phyloP scores from a whole-genome alignment of 2,113 vertebrate genomes.

The Arenaria interpres region DNA sequence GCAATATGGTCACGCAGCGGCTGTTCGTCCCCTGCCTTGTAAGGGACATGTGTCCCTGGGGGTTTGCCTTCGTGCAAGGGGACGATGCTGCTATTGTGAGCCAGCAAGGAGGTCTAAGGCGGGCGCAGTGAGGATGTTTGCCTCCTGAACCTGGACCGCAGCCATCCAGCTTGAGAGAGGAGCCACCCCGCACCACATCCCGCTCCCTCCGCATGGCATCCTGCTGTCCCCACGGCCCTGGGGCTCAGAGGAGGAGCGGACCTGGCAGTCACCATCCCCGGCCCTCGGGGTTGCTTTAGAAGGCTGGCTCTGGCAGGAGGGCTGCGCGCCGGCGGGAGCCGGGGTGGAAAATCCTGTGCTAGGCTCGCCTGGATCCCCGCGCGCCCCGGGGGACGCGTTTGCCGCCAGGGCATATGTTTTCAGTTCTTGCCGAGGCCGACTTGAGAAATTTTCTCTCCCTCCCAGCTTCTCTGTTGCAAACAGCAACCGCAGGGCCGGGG shows the following conservation, averaged over 20 bases:
- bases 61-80: not conserved
- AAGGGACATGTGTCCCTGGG: not conserved
- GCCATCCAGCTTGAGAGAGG: fast-evolving
- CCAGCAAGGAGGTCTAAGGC: not conserved
- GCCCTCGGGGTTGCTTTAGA: not conserved
- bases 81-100: fast-evolving
- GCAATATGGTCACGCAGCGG: not conserved
- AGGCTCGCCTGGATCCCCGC: constrained; percentile 13
- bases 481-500: constrained; percentile 50
- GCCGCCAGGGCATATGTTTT: constrained; percentile 62
- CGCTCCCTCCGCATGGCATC: not conserved
- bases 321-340: not conserved
- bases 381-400: constrained; percentile 10
- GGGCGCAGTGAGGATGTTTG: fast-evolving
- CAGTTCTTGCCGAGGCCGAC: constrained; percentile 53
- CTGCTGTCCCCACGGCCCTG: fast-evolving
- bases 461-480: constrained; percentile 61
- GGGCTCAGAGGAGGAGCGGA: not conserved
- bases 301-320: not conserved
- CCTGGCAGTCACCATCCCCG: not conserved
- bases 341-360: constrained; percentile 46
- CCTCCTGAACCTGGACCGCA: not conserved
- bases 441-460: constrained; percentile 63
- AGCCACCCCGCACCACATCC: not conserved
- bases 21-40: not conserved